These are phyloP conservation scores for Bombus soroeensis DNA, from an alignment of 1,140 invertebrate species.

Conservation along the genomic window DNA sequence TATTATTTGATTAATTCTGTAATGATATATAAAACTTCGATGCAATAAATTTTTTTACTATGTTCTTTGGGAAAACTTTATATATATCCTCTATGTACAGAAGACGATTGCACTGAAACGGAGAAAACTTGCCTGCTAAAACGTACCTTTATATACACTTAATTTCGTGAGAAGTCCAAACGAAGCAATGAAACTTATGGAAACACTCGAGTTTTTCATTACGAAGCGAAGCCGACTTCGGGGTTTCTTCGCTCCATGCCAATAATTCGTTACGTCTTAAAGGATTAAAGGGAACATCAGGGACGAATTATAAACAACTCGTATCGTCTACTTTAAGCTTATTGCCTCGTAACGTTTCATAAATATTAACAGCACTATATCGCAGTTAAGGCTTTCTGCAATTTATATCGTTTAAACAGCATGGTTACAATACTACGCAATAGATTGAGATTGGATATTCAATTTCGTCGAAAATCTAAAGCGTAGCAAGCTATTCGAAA, in stretches of 20 bases:
- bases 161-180: not conserved
- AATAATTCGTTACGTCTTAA: slow-evolving; percentile 32
- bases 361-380: slow-evolving; percentile 31
- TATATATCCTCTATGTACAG: not conserved
- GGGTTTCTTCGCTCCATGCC: slow-evolving; percentile 5
- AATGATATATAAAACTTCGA: not conserved
- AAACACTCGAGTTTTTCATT: slow-evolving; percentile 10
- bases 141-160: not conserved
- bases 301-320: slow-evolving; percentile 28
- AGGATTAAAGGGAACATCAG: slow-evolving; percentile 21
- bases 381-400: not conserved
- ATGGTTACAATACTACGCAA: not conserved
- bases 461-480: not conserved
- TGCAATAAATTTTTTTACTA: not conserved
- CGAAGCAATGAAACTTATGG: not conserved
- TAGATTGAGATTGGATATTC: not conserved
- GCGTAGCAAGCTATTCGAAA: not conserved
- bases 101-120: not conserved
- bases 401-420: slow-evolving; percentile 23
- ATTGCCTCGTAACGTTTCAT: slow-evolving; percentile 19
- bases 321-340: slow-evolving; percentile 25
- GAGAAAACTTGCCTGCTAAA: not conserved
- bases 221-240: not conserved
- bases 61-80: not conserved
- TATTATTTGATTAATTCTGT: not conserved